Evolutionary conservation across 2,113 vertebrate species (phyloP).

Genomic region (Rhabdornis inornatus): DNA sequence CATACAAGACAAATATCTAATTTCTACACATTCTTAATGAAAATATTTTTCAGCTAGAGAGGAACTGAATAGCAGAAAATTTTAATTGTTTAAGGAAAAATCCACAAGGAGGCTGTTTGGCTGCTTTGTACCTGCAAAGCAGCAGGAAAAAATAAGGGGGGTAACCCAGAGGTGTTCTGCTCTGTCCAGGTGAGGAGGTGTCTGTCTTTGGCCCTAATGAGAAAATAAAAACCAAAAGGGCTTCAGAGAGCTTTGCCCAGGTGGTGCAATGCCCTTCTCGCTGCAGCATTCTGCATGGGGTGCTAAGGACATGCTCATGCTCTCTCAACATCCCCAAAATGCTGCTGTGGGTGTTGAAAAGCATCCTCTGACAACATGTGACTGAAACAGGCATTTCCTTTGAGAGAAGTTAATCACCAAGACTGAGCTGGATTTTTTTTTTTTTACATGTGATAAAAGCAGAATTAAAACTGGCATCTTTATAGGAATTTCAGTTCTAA

Average conservation of each 20-base stretch:
- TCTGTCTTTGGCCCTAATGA: neutral
- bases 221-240: neutral
- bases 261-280: neutral
- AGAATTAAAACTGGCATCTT: neutral
- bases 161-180: neutral
- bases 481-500: neutral
- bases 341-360: neutral
- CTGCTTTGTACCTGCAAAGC: neutral
- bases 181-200: neutral
- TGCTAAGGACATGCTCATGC: rapidly evolving
- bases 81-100: neutral
- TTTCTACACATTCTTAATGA: neutral
- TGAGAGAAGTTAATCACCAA: rapidly evolving
- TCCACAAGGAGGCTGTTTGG: neutral
- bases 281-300: rapidly evolving
- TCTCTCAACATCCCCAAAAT: neutral
- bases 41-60: neutral
- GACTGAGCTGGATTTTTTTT: rapidly evolving
- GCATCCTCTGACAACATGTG: rapidly evolving
- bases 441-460: neutral
- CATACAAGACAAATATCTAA: neutral
- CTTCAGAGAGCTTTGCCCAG: neutral
- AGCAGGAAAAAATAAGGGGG: neutral
- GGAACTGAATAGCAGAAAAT: neutral
- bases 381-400: neutral